phyloP scores from a whole-genome alignment of 2,113 vertebrate genomes.

The Australoheros scitulus region DNA sequence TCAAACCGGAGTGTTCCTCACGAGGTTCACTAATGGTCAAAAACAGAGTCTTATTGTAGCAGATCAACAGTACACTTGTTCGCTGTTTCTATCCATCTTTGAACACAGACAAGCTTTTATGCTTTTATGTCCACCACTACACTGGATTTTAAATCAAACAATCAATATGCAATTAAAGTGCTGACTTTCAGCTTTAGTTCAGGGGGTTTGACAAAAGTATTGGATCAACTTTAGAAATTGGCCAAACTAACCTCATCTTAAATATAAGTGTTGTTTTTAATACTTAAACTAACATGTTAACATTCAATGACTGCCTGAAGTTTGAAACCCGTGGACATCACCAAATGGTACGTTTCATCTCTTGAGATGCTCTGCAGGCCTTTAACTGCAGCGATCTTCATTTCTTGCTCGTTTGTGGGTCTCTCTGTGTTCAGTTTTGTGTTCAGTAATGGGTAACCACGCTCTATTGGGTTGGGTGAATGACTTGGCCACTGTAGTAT shows the following conservation, averaged over 20 bases:
- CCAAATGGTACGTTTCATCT: background rate
- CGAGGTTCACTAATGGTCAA: slow-evolving; percentile 31
- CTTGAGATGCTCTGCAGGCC: background rate
- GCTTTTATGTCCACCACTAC: background rate
- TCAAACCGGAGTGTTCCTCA: slow-evolving; percentile 48
- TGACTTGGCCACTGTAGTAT: background rate
- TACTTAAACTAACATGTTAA: background rate
- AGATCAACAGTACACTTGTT: slow-evolving; percentile 8
- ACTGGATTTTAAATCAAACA: background rate
- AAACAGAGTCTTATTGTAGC: slow-evolving; percentile 53
- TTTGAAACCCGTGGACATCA: background rate
- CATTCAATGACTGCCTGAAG: background rate
- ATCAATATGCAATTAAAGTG: background rate
- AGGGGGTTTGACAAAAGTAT: background rate
- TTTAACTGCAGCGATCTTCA: background rate
- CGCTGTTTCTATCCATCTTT: slow-evolving; percentile 11
- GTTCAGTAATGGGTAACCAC: background rate
- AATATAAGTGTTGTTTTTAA: background rate
- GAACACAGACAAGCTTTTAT: slow-evolving; percentile 18
- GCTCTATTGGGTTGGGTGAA: background rate
- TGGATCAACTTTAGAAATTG: background rate
- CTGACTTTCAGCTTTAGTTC: background rate
- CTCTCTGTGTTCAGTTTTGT: background rate
- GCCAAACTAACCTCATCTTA: background rate
- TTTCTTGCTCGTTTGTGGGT: background rate